phyloP scores from a whole-genome alignment of 2,113 vertebrate species.

The Meriones unguiculatus region DNA sequence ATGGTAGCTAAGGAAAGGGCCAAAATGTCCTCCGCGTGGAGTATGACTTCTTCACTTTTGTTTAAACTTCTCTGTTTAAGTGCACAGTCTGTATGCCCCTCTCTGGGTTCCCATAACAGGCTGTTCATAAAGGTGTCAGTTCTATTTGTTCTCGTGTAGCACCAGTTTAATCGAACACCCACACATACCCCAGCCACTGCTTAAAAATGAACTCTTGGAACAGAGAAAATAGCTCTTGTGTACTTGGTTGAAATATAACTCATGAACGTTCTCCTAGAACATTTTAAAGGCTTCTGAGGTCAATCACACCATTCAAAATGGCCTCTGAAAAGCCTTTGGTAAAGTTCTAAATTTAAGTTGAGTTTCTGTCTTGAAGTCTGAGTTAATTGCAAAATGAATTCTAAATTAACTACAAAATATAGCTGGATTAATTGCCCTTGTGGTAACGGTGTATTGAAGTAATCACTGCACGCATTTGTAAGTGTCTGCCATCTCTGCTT shows the following conservation, averaged over 20 bases:
- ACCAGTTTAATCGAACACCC: background rate
- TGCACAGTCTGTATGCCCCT: background rate
- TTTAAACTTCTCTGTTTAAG: background rate
- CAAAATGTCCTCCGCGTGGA: background rate
- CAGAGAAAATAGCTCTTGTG: background rate
- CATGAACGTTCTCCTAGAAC: background rate
- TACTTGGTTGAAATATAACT: background rate
- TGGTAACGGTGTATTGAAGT: background rate
- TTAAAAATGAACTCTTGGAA: background rate
- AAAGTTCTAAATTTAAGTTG: background rate
- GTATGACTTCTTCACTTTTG: background rate
- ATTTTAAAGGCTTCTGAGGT: background rate
- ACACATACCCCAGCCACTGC: too few relatives aligned
- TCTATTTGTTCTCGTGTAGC: background rate
- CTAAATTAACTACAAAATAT: background rate
- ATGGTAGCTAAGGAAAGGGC: background rate
- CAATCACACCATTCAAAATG: background rate
- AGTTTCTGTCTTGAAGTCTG: constrained; percentile 4
- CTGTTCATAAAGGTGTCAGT: background rate
- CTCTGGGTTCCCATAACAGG: background rate
- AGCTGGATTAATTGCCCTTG: background rate
- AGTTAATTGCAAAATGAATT: background rate
- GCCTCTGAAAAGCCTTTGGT: background rate
- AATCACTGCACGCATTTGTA: background rate
- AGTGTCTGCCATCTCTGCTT: constrained; percentile 20